Evolutionary conservation across 2,113 vertebrate species (phyloP).

Genomic region (Rhinoptilus africanus): DNA sequence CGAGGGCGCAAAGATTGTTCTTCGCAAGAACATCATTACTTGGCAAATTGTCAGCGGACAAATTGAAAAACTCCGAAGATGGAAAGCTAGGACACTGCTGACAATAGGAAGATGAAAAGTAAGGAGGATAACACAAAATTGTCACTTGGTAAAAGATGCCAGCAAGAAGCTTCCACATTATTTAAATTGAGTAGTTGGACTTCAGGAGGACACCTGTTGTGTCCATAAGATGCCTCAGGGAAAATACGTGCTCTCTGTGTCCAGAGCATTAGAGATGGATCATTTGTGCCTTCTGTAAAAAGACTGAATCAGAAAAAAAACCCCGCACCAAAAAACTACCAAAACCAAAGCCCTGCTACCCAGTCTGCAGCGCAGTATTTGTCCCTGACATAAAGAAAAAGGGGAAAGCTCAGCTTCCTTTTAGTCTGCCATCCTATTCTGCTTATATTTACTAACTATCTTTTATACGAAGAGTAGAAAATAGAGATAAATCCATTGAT

Average conservation of each 20-base stretch:
- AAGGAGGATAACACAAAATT: background rate
- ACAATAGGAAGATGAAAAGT: background rate
- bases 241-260: background rate
- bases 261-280: background rate
- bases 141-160: background rate
- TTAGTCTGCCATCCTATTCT: background rate
- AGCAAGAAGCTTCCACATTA: background rate
- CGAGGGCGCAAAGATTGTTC: background rate
- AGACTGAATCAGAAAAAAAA: background rate
- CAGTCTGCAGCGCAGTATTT: background rate
- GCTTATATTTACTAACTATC: background rate
- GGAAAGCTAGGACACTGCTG: background rate
- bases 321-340: accelerated
- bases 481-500: background rate
- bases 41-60: background rate
- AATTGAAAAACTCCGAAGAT: background rate
- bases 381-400: background rate
- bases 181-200: background rate
- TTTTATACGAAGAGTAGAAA: background rate
- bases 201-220: background rate
- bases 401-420: background rate
- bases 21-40: background rate
- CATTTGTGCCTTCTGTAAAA: background rate
- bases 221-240: background rate
- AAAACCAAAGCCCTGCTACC: background rate